Base-by-base conservation (phyloP, 1,140 invertebrate species). In the Pissodes strobi region DNA sequence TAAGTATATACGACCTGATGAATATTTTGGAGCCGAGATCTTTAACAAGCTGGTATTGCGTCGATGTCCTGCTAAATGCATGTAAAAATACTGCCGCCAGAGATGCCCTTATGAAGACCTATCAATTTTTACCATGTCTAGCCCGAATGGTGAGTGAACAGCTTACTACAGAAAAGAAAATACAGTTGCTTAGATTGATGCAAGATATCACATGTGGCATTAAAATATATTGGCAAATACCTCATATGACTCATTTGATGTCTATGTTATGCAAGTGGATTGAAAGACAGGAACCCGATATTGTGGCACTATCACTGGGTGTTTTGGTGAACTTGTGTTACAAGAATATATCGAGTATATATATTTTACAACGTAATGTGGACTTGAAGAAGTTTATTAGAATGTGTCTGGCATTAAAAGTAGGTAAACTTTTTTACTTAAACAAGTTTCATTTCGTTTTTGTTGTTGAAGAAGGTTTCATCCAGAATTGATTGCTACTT, bases 261-360 rank as follows among this genome's bases (percentile, higher is more conserved):
- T 81, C 82, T 12, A 83, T 81, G 12, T 69, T 89, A 15, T 83
- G 83, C 0, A 80, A 83, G 22, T 89, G 84, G 84, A 82, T 88
- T 56, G 79, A 82, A 48, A 71, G 30, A 1, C 82, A 85, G 46
- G 80, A 84, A 22, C 79, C 84, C 30, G 78, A 84, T 2, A 83
- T 87, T 17, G 76, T 79, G 0, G 78, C 83, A 9, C 78, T 86
- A 23, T 85, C 86, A 0, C 77, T 90, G 2, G 84, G 85, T 0
- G 82, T 89, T n/a, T 74, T 90, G n/a, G 85, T 87, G 1, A 89
- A 89, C 79, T 75, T 90, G 10, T 89, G 87, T 71, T 86, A 88
- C 68, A 87, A 86, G 65, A 89, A 89, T 77, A 71, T 86, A 53
- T 84, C 86, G 3, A 86, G 85, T 1, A 80, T 88, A 21, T 87